Evolutionary conservation across 2,888 invertebrate genomes (phyloP).

Genomic region (Venusia cambrica): DNA sequence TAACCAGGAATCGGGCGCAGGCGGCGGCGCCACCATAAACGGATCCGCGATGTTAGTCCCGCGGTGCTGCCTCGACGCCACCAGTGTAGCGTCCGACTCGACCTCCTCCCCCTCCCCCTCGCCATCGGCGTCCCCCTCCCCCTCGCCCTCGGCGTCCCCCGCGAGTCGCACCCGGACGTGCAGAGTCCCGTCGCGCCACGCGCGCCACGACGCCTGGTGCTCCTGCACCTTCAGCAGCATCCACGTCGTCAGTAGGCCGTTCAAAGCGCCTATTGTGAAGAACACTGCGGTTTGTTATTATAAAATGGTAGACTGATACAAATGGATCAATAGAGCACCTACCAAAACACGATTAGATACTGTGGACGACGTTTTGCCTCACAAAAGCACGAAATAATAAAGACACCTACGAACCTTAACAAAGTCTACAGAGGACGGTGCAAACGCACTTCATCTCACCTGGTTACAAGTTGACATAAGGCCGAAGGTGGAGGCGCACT

Average conservation of each 20-base stretch:
- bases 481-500: too few relatives aligned
- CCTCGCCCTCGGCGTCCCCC: slow-evolving; percentile 39
- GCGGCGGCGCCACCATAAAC: slow-evolving; percentile 58
- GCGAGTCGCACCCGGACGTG: slow-evolving; percentile 65
- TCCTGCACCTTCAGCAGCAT: slow-evolving; percentile 75
- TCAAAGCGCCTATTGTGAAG: slow-evolving; percentile 55
- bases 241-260: slow-evolving; percentile 73
- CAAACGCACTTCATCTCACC: too few relatives aligned
- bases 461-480: too few relatives aligned
- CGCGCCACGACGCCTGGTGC: slow-evolving; percentile 72
- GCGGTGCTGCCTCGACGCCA: slow-evolving; percentile 38
- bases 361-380: too few relatives aligned
- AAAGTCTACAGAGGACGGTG: too few relatives aligned
- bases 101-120: slow-evolving; percentile 6
- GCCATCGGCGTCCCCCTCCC: slow-evolving; percentile 39
- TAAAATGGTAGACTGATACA: too few relatives aligned
- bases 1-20: slow-evolving; percentile 40
- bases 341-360: too few relatives aligned
- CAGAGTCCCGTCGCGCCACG: slow-evolving; percentile 71
- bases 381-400: too few relatives aligned
- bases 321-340: too few relatives aligned
- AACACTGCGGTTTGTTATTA: neutral
- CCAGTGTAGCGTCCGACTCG: too few relatives aligned
- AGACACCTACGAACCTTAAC: too few relatives aligned
- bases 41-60: slow-evolving; percentile 62